Evolutionary conservation across 2,888 invertebrate genomes (phyloP), one percentile per base, ranked within the genome.

Genomic region (Drosophila pseudotakahashii): DNA sequence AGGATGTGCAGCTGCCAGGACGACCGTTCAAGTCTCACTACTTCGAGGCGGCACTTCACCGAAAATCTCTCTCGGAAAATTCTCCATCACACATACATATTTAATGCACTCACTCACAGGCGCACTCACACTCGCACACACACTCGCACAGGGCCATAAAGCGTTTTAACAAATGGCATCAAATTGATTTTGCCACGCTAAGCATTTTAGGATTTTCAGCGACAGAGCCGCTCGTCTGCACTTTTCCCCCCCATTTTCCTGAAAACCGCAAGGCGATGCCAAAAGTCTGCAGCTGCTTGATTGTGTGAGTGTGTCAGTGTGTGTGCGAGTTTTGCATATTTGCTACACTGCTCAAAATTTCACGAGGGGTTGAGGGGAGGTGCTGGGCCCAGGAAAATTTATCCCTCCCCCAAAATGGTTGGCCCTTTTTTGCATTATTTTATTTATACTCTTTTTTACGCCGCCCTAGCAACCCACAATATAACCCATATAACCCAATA

Each of bases 131-230:
- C 34, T 51, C 47, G 48, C 52, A 45, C 45, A 14, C 53, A 39
- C 50, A 48, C 54, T 51, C 30, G 47, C 59, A 48, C 48, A 32
- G 48, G 26, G 39, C 34, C 19, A 68, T 59, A 73, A 81, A 79
- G 80, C 77, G 70, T 78, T 82, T 78, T 76, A 81, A 82, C 78
- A 82, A 82, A 85, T 80, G 82, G 85, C 82, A 79, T 79, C 79
- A 83, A 83, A 83, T 83, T 85, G 83, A 83, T 85, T 83, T 82
- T 81, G 86, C 81, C 69, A 73, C 69, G 75, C 76, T 73, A 75
- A 83, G 78, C 84, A 75, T 81, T 82, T 81, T 74, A 69, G 75
- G 68, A 60, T 71, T 79, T 68, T 61, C 73, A 73, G 72, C 71
- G 68, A 45, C 68, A 74, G 52, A 66, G 63, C 58, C 23, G 34